phyloP scores from a whole-genome alignment of 2,113 vertebrate genomes.

The Ciconia maguari region DNA sequence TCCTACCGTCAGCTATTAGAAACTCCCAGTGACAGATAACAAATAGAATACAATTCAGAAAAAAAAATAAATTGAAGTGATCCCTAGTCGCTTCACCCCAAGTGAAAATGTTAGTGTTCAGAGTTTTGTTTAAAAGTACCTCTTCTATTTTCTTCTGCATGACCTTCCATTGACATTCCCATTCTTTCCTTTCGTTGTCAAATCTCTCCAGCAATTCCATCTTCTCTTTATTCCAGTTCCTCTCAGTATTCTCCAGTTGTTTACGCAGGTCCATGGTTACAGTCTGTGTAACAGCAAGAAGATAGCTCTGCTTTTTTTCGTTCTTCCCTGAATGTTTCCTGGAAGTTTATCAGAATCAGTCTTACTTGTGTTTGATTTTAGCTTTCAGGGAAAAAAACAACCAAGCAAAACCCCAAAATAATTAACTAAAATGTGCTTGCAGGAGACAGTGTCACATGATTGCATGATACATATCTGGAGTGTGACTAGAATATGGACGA shows the following conservation, averaged over 20 bases:
- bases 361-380: constrained; percentile 71
- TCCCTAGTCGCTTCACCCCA: background rate
- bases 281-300: constrained; percentile 72
- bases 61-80: background rate
- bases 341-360: constrained; percentile 62
- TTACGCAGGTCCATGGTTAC: constrained; percentile 86
- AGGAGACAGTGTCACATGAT: background rate
- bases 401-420: background rate
- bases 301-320: constrained; percentile 73
- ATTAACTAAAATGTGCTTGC: background rate
- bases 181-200: constrained; percentile 91
- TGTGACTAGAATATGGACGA: background rate
- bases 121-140: constrained; percentile 71
- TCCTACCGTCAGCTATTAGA: background rate
- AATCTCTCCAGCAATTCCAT: constrained; percentile 92
- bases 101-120: background rate
- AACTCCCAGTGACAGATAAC: background rate
- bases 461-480: background rate
- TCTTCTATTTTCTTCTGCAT: constrained; percentile 98
- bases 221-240: constrained; percentile 87
- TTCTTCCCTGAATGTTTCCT: constrained; percentile 71
- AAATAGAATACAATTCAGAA: background rate
- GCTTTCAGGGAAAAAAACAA: constrained; percentile 41
- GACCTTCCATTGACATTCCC: constrained; percentile 93
- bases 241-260: constrained; percentile 84